Evolutionary conservation across 92 coral and sea anemone genomes (phyloP), one percentile per base, ranked within the genome.

Genomic region (Meandrina meandrites): DNA sequence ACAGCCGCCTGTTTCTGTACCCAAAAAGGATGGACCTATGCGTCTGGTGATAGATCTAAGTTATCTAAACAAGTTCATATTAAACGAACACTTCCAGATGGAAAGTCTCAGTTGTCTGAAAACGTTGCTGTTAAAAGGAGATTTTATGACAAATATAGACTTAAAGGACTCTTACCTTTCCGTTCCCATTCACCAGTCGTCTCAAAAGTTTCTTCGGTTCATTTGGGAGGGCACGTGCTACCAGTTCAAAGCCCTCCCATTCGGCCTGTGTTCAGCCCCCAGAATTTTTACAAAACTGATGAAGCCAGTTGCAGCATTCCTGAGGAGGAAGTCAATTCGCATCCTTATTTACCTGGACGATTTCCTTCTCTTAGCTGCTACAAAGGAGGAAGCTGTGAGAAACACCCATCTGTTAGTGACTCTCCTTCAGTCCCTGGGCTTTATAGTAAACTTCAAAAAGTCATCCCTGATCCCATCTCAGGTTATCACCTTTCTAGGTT

Each of bases 111-210:
- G 76, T 78, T 82, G 73, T 56, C 27, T 89, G 69, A 92, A 89
- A 78, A 76, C 90, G 72, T 85, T 89, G 68, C 79, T 91, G 8
- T 81, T 58, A 62, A 79, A 62, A 84, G 87, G 94, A 72, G 79
- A 91, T 58, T 88, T 64, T 75, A 91, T 88, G 88, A 86, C 92
- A 88, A 88, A 86, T 76, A 85, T 86, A 83, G 89, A 88, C 67
- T 64, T 84, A 77, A 84, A 87, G 45, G 45, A 40, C 45, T 2
- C 45, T 40, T 40, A 6, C 45, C 45, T 40, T 40, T 40, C 45
- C 2, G 93, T 88, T 37, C 74, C 77, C 6, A 78, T 91, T 58
- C 89, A 79, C 82, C 57, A 85, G 37, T 64, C 64, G 15, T 91
- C 90, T 11, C 94, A 83, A 84, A 91, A 54, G 79, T 91, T 83